These are phyloP conservation scores for Drymonia ruficornis DNA, from an alignment of 2,888 invertebrate genomes.

Conservation along the genomic window DNA sequence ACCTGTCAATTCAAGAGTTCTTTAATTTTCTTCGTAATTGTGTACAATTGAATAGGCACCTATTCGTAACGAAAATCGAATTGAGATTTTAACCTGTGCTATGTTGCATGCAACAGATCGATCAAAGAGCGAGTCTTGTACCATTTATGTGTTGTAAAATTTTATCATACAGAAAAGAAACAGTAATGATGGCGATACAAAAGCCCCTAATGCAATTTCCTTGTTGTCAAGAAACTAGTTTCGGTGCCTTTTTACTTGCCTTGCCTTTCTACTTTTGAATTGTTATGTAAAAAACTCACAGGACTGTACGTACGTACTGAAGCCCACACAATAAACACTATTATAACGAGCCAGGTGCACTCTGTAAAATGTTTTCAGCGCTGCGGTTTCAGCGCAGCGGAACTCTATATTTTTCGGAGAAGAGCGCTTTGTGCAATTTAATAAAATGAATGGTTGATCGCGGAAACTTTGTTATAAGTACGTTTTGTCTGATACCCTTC, in stretches of 20 bases:
- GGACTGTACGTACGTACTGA: background rate
- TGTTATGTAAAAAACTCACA: background rate
- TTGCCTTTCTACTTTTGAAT: too few species aligned
- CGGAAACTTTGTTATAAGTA: background rate
- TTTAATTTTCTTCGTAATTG: background rate
- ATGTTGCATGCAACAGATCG: background rate
- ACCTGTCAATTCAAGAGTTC: background rate
- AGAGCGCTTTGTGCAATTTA: background rate
- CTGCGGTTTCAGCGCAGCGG: background rate
- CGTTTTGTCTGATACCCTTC: background rate
- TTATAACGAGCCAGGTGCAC: conserved; percentile 1
- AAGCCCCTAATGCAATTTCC: too few species aligned
- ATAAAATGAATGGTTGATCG: background rate
- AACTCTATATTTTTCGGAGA: background rate
- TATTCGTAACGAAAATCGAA: background rate
- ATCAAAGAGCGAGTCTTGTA: background rate
- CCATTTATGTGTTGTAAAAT: too few species aligned
- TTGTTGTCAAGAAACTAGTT: too few species aligned
- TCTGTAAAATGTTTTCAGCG: background rate
- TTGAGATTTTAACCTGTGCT: background rate
- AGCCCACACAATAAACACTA: background rate
- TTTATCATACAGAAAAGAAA: too few species aligned
- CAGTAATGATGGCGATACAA: too few species aligned
- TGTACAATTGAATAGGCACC: background rate
- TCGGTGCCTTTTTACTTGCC: too few species aligned